Conservation (phyloP, 1,140 invertebrate genomes). For the Manduca sexta region DNA sequence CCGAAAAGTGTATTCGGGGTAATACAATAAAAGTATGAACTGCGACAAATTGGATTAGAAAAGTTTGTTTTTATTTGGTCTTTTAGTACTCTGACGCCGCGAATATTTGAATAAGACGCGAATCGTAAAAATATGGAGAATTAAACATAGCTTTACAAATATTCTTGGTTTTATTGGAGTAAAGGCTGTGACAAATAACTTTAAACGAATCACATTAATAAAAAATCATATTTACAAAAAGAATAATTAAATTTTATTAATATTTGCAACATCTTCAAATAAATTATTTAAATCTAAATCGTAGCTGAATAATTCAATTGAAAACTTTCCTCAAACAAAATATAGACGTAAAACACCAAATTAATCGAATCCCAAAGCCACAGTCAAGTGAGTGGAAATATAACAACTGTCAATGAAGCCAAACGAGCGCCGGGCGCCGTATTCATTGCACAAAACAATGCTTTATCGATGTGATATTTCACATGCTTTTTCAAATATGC, state of each 20-base stretch:
- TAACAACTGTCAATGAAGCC: conserved; percentile 12
- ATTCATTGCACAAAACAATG: neutral
- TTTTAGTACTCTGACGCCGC: no score
- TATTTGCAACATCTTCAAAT: no score
- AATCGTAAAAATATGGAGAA: conserved; percentile 3
- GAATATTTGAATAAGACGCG: neutral
- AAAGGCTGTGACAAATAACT: no score
- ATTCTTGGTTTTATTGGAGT: no score
- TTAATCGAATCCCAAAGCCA: conserved; percentile 22
- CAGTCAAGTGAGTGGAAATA: conserved; percentile 15
- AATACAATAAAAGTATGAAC: conserved; percentile 65
- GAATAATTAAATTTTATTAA: no score
- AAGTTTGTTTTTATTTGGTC: conserved; percentile 34
- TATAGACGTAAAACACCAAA: conserved; percentile 10
- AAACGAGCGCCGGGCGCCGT: conserved; percentile 3
- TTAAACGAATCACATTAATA: no score
- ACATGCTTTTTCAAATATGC: neutral
- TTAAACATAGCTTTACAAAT: neutral
- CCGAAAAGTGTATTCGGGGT: conserved; percentile 33
- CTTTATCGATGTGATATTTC: neutral
- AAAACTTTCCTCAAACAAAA: no score
- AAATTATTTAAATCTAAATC: no score
- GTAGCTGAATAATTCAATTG: no score
- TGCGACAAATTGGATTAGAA: conserved; percentile 65
- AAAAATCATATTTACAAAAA: no score